Percentiles rank a stretch among this genome's conserved stretches.
phyloP scores from a whole-genome alignment of 1,140 invertebrate genomes.

The Oncopeltus fasciatus region DNA sequence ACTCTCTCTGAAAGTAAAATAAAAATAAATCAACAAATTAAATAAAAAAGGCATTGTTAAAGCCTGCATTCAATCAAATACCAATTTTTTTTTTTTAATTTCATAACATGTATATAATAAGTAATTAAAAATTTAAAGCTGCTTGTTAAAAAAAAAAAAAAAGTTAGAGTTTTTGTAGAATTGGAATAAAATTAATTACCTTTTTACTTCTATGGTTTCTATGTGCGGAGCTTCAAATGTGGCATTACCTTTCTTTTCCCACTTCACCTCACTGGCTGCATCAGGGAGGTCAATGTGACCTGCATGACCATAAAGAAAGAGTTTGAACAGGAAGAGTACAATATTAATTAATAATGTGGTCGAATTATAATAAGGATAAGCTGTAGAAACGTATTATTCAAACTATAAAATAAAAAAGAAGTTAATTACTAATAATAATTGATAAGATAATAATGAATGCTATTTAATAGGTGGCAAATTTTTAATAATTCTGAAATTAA shows the following conservation, averaged over 20 bases:
- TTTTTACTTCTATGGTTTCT: neutral
- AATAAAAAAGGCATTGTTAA: too few species aligned
- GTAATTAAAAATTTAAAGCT: neutral
- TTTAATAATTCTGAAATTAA: too few species aligned
- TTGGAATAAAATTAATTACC: neutral
- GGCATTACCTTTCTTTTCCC: slow-evolving; percentile 36
- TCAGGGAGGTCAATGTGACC: slow-evolving; percentile 50
- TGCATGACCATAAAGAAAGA: slow-evolving; percentile 23
- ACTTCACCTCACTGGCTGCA: slow-evolving; percentile 46
- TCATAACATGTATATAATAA: neutral
- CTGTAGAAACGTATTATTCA: too few species aligned
- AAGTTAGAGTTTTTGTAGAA: neutral
- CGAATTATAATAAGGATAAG: too few species aligned
- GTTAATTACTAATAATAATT: too few species aligned
- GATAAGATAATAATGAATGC: too few species aligned
- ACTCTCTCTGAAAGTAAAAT: slow-evolving; percentile 40
- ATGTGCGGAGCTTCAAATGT: neutral
- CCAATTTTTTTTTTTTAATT: too few species aligned
- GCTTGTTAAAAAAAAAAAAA: neutral
- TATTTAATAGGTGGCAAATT: too few species aligned
- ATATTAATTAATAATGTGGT: too few species aligned
- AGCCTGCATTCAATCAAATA: too few species aligned
- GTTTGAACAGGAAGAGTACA: neutral
- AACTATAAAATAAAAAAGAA: too few species aligned
- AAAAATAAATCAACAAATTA: too few species aligned